A percentile compares a stretch with the other conserved stretches of the same genome.
These are phyloP conservation scores for Scaptomyza hsui DNA, from an alignment of 1,140 invertebrate species.

Conservation along the genomic window DNA sequence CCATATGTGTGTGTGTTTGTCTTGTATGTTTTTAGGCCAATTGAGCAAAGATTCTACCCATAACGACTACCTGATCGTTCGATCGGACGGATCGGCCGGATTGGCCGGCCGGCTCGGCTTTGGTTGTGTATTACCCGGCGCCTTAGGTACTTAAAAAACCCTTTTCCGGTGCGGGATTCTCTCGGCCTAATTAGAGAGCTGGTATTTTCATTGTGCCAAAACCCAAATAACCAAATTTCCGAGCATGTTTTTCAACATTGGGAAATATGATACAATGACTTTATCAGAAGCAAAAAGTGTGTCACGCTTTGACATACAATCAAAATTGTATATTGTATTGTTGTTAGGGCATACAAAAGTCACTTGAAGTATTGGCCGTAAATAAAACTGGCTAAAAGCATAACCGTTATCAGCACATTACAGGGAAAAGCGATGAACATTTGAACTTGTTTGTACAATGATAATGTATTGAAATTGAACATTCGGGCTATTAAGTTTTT, in stretches of 20 bases:
- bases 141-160: conserved; percentile 77
- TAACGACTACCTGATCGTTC: conserved; percentile 50
- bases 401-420: conserved; percentile 4
- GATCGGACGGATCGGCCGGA: neutral
- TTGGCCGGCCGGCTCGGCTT: too few species aligned
- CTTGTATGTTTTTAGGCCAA: conserved; percentile 38
- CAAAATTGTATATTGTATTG: neutral
- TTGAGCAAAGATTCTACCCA: conserved; percentile 57
- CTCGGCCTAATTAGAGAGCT: conserved; percentile 75
- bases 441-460: too few species aligned
- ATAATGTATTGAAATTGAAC: neutral
- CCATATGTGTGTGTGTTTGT: conserved; percentile 54
- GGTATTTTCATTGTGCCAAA: conserved; percentile 83
- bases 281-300: conserved; percentile 33
- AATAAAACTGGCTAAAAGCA: neutral
- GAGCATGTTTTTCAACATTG: conserved; percentile 49
- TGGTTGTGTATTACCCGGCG: conserved; percentile 66
- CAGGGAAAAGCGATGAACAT: neutral
- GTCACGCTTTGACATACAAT: neutral
- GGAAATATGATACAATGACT: conserved; percentile 56
- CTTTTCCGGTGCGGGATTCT: conserved; percentile 71
- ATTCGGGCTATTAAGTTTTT: neutral
- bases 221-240: conserved; percentile 77
- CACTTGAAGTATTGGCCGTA: conserved; percentile 15
- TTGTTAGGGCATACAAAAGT: neutral